Percentiles rank a stretch among this genome's conserved stretches.
phyloP scores from a whole-genome alignment of 2,113 vertebrate genomes.

The Equus quagga region DNA sequence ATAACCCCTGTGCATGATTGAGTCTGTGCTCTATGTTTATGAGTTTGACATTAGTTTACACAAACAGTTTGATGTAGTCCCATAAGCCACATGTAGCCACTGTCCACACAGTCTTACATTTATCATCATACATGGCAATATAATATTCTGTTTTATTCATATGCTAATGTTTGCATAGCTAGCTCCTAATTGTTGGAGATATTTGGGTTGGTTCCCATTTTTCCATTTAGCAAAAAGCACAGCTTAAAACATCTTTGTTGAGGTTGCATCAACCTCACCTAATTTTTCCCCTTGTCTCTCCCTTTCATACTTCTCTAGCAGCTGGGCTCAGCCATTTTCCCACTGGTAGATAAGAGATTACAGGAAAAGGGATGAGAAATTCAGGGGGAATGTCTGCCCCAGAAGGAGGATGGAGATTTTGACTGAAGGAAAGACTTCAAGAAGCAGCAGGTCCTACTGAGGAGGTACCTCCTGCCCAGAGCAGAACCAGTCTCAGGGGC shows the following conservation, averaged over 20 bases:
- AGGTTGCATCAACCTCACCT: background rate
- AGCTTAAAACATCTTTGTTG: background rate
- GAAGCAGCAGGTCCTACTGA: background rate
- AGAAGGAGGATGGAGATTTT: background rate
- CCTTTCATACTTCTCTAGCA: background rate
- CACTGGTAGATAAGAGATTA: background rate
- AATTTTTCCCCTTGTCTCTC: background rate
- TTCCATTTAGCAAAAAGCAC: background rate
- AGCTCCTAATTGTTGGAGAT: background rate
- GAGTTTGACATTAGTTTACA: background rate
- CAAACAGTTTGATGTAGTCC: background rate
- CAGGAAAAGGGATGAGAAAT: background rate
- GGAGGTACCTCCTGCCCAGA: background rate
- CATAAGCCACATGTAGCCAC: background rate
- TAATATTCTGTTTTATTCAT: background rate
- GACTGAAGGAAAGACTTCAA: background rate
- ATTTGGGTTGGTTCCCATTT: background rate
- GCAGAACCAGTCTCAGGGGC: background rate
- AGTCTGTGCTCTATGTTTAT: background rate
- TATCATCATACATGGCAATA: background rate
- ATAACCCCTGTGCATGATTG: background rate
- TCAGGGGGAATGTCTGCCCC: background rate
- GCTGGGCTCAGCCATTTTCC: background rate
- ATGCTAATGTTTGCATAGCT: background rate
- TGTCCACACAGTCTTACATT: background rate